Evolutionary conservation across 2,113 vertebrate genomes (phyloP), one percentile per base, ranked within the genome.

Genomic region (Centropristis striata): DNA sequence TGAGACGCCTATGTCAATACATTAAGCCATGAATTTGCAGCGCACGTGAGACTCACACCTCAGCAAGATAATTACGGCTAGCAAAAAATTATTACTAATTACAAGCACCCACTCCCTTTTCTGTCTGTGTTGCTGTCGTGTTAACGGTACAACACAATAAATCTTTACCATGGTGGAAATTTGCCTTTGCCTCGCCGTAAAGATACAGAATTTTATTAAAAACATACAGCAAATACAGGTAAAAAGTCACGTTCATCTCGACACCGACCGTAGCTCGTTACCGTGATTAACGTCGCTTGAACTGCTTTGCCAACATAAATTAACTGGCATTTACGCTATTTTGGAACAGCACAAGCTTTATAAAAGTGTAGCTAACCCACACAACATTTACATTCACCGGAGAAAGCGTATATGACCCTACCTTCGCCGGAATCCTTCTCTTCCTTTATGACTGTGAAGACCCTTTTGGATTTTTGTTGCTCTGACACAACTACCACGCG

Each of bases 401-500:
- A 71, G 32, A 80, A 23, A 76, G 37, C 9, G 18, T 8, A 32
- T 65, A 41, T 8, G 11, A 2, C 53, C 86, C 46, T 92, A 93
- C 92, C 91, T 89, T 83, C 65, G 54, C 20, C 28, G 55, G 53
- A 81, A 84, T 47, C 47, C 58, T 55, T 16, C 66, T 78, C 77
- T 87, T 84, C 71, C 64, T 84, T 49, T 41, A 8, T 15, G 32
- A 58, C 78, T 75, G 79, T 75, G 83, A 81, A 76, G 71, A 84
- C 50, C 83, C 77, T 84, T 75, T 79, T 21, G 71, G 70, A 80
- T 90, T 92, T 91, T 67, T 94, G 88, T 92, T 91, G 89, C 93
- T 92, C 83, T 88, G 82, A 80, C 85, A 88, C 80, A 86, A 76
- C 85, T 68, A 91, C 86, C 94, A 93, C 84, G 94, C 93, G 92